These are phyloP conservation scores for Blastobasis adustella DNA, from an alignment of 2,888 invertebrate species.

Conservation along the genomic window DNA sequence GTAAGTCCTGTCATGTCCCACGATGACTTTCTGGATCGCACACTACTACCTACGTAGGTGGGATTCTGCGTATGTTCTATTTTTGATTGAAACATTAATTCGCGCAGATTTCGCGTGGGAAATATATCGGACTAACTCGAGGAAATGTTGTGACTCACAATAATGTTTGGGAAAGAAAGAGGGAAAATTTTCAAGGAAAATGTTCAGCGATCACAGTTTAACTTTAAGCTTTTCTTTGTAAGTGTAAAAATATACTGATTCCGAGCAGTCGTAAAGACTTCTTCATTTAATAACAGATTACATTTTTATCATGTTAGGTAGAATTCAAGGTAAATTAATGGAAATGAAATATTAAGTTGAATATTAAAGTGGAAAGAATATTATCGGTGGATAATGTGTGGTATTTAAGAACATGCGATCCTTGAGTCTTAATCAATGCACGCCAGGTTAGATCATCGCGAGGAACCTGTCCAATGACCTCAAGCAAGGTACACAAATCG, in stretches of 20 bases:
- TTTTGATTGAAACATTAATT: conserved; percentile 22
- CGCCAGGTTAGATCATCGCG: conserved; percentile 50
- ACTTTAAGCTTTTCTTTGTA: too few species aligned
- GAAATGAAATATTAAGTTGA: too few species aligned
- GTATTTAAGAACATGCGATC: conserved; percentile 17
- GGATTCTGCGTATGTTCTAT: conserved; percentile 39
- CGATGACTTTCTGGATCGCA: too few species aligned
- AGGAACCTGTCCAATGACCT: conserved; percentile 50
- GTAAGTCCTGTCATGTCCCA: not conserved
- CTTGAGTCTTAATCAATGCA: conserved; percentile 54
- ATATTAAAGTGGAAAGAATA: too few species aligned
- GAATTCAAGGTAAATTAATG: too few species aligned
- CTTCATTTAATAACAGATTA: too few species aligned
- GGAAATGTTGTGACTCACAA: conserved; percentile 11
- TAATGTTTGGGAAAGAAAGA: too few species aligned
- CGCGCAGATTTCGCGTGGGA: conserved; percentile 17
- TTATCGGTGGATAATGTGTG: not conserved
- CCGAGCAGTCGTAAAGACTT: not conserved
- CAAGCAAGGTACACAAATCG: conserved; percentile 22
- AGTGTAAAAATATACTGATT: not conserved
- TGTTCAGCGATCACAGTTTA: too few species aligned
- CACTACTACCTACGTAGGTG: conserved; percentile 7
- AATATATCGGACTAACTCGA: conserved; percentile 15
- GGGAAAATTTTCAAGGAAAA: too few species aligned
- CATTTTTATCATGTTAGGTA: too few species aligned